Base-by-base conservation (phyloP, 1,140 invertebrate species). In the Zaprionus kolodkinae region DNA sequence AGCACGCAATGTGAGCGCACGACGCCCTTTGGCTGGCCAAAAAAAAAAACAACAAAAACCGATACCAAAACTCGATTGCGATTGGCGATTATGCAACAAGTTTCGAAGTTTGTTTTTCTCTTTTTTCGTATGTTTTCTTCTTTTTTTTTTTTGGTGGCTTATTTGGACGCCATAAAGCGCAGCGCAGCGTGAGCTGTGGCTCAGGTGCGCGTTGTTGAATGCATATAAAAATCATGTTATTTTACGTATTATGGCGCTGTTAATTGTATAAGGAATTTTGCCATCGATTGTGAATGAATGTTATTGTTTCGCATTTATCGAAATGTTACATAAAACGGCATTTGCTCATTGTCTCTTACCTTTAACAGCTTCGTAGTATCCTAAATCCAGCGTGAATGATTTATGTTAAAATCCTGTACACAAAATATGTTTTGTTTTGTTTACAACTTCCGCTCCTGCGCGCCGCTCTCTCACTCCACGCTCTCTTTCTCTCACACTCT, bases 351-450 rank as follows among this genome's bases (percentile, higher is more conserved):
- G 25, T 21, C 36, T 38, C 40, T 87, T 76, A 92, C 91, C 91
- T 91, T 90, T 92, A 59, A 92, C 91, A 92, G 91, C 91, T 66
- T 92, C 91, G 91, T 92, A 92, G 76, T 92, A 92, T 92, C 91
- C 91, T 76, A 92, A 92, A 92, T 92, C 91, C 91, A 92, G 91
- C 88, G 88, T 92, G 91, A 91, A 92, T 83, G 91, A 86, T 92
- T 91, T 92, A 79, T 81, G 66, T 91, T 76, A 35, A 75, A 72
- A 67, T 81, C 78, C 81, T 89, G 71, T 65, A 50, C 65, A 73
- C 65, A 72, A 76, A 68, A 66, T 79, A 62, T 52, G 67, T 57
- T 70, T 76, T 54, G 50, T 63, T 72, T 65, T 73, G 56, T 86
- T 70, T 77, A 73, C 72, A 5, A 60, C 63, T 59, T 64, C 67